Evolutionary conservation across 2,797 vertebrate genomes (phyloP).

Genomic region (Phaenicophaeus curvirostris): DNA sequence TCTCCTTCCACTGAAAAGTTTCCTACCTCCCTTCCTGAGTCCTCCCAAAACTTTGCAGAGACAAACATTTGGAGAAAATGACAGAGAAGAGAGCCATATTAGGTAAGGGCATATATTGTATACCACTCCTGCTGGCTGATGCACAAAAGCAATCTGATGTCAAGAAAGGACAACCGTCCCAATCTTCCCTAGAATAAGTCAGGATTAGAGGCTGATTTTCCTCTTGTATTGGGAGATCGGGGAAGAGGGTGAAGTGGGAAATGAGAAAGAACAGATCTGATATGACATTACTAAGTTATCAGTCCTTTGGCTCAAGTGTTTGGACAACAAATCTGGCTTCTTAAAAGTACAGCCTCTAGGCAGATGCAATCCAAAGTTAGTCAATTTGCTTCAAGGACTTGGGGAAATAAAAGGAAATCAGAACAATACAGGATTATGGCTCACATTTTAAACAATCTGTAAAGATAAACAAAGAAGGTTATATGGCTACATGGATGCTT

Average conservation of each 20-base stretch:
- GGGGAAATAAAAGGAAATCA: not conserved
- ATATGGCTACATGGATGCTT: not conserved
- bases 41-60: not conserved
- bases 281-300: not conserved
- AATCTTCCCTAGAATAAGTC: not conserved
- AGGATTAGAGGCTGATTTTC: not conserved
- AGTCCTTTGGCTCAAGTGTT: not conserved
- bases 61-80: not conserved
- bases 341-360: not conserved
- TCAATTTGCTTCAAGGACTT: not conserved
- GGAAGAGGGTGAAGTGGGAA: not conserved
- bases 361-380: not conserved
- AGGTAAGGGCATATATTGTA: not conserved
- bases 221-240: not conserved
- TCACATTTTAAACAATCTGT: not conserved
- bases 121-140: not conserved
- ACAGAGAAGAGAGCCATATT: not conserved
- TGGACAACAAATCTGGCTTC: not conserved
- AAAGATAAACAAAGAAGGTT: not conserved
- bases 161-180: not conserved
- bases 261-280: not conserved
- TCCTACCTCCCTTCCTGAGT: not conserved
- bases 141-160: not conserved
- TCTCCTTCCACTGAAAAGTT: not conserved
- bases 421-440: not conserved